Percentiles rank a stretch among this genome's conserved stretches.
Conservation (phyloP, 1,140 invertebrate genomes). For the Coenobita brevimanus region DNA sequence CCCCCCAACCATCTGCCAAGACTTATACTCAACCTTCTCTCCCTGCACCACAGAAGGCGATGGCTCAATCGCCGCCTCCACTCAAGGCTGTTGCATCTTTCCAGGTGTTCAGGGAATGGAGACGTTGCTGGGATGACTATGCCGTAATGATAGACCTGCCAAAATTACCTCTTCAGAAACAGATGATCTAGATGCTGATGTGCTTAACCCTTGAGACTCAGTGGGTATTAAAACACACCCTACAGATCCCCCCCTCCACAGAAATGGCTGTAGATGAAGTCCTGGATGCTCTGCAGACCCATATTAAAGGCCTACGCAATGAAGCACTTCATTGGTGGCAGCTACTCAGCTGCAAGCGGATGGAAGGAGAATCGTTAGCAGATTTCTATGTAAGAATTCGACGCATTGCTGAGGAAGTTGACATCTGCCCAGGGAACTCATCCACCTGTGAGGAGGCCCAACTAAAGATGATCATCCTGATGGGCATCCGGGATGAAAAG, state of each 20-base stretch:
- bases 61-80: too few relatives aligned
- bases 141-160: too few relatives aligned
- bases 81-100: too few relatives aligned
- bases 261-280: not conserved
- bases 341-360: not conserved
- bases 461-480: slow-evolving; percentile 14
- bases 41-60: too few relatives aligned
- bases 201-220: not conserved
- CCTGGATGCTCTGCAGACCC: slow-evolving; percentile 6
- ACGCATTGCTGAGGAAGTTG: slow-evolving; percentile 12
- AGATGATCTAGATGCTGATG: slow-evolving; percentile 4
- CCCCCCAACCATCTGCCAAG: too few relatives aligned
- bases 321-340: not conserved
- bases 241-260: slow-evolving; percentile 16
- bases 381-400: not conserved
- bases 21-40: too few relatives aligned
- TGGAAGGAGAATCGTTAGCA: slow-evolving; percentile 26
- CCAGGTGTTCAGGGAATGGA: too few relatives aligned
- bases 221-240: not conserved
- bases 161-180: too few relatives aligned
- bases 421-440: slow-evolving; percentile 11
- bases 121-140: too few relatives aligned
- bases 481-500: too few relatives aligned
- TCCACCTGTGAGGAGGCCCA: not conserved
- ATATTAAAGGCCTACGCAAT: slow-evolving; percentile 12